phyloP scores from a whole-genome alignment of 2,888 invertebrate species.

The Lamproptera curius region DNA sequence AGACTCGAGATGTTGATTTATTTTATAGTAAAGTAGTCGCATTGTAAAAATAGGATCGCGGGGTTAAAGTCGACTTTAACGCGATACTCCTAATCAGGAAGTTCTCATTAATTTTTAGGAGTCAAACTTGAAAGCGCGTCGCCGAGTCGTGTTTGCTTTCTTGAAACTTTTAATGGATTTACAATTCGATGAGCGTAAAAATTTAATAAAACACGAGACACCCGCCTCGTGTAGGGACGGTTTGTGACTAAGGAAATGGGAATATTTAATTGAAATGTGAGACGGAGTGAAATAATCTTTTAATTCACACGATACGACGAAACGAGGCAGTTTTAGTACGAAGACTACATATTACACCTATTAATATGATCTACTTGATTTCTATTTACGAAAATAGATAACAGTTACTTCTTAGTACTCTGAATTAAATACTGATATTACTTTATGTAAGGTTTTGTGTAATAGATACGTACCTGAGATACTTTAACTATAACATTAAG shows the following conservation, averaged over 20 bases:
- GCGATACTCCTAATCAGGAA: constrained; percentile 61
- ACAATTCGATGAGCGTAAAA: constrained; percentile 65
- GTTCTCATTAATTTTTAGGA: constrained; percentile 74
- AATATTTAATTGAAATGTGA: constrained; percentile 17
- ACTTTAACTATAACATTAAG: too few species aligned
- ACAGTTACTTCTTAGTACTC: too few species aligned
- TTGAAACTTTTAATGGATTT: constrained; percentile 73
- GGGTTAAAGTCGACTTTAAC: constrained; percentile 36
- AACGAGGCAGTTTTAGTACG: too few species aligned
- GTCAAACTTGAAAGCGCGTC: constrained; percentile 66
- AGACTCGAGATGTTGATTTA: constrained; percentile 37
- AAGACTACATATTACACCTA: too few species aligned
- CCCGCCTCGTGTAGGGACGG: constrained; percentile 3
- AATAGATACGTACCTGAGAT: too few species aligned
- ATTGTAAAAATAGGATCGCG: constrained; percentile 48
- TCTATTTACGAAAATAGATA: too few species aligned
- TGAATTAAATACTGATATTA: too few species aligned
- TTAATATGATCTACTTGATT: too few species aligned
- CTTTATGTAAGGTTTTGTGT: too few species aligned
- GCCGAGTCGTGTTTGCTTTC: constrained; percentile 67
- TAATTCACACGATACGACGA: too few species aligned
- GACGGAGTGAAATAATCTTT: background rate
- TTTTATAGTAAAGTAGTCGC: constrained; percentile 44
- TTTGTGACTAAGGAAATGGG: constrained; percentile 17
- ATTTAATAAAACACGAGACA: constrained; percentile 20